phyloP scores from a whole-genome alignment of 2,113 vertebrate genomes.

The Mormyrus lacerda region DNA sequence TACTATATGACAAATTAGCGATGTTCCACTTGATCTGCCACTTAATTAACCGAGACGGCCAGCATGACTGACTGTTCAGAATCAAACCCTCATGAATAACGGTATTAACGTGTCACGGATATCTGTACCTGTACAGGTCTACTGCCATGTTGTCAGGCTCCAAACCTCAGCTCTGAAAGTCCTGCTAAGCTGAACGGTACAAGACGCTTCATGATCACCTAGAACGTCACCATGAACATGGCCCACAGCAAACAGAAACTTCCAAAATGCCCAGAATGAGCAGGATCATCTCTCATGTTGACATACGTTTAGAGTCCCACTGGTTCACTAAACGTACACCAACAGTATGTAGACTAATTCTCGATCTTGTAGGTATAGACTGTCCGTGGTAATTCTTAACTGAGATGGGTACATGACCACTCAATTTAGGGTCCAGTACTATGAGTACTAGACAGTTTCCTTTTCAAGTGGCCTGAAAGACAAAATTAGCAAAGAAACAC shows the following conservation, averaged over 20 bases:
- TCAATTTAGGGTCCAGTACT: not conserved
- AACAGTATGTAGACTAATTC: not conserved
- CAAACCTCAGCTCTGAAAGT: not conserved
- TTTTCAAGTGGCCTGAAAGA: not conserved
- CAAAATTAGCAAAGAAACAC: not conserved
- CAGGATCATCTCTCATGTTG: not conserved
- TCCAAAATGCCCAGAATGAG: not conserved
- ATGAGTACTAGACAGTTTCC: not conserved
- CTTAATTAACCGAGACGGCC: not conserved
- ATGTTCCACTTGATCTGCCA: not conserved
- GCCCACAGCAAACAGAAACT: not conserved
- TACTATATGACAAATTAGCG: slow-evolving; percentile 16
- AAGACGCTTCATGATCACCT: not conserved
- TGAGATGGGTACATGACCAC: not conserved
- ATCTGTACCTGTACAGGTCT: not conserved
- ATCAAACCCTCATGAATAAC: slow-evolving; percentile 9
- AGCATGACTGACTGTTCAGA: not conserved
- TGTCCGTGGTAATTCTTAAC: not conserved
- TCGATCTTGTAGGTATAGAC: not conserved
- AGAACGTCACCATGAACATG: not conserved
- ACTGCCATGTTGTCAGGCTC: not conserved
- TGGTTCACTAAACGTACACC: not conserved
- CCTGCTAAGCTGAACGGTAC: not conserved
- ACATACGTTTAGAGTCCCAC: not conserved
- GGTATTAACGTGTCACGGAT: not conserved